Percentiles rank a stretch among this genome's conserved stretches.
phyloP scores from a whole-genome alignment of 92 coral and sea anemone species.

The Porites cylindrica region DNA sequence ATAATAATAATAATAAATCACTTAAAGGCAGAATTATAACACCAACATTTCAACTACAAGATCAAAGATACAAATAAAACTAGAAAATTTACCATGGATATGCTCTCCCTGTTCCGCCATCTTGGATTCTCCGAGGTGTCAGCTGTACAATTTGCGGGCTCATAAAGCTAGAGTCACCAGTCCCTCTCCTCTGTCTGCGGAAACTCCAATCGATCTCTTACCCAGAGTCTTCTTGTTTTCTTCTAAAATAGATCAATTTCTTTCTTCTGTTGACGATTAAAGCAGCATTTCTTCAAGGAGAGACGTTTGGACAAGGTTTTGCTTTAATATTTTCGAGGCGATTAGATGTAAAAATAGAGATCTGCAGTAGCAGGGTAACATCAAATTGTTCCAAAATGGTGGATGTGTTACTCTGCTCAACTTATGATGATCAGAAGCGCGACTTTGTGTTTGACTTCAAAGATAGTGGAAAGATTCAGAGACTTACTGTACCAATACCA shows the following conservation, averaged over 20 bases:
- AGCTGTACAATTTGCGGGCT: conserved; percentile 1
- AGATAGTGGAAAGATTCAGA: conserved; percentile 70
- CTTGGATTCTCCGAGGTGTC: conserved; percentile 53
- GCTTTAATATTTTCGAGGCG: not conserved
- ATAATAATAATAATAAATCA: not conserved
- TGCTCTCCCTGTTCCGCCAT: conserved; percentile 88
- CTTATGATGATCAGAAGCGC: conserved; percentile 71
- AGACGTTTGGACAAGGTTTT: not conserved
- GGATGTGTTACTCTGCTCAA: conserved; percentile 69
- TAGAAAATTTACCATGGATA: conserved; percentile 14
- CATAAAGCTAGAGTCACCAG: conserved; percentile 12
- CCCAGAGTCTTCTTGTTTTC: not conserved
- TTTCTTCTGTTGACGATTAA: too few relatives aligned
- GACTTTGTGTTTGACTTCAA: conserved; percentile 77
- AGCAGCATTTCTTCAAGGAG: not conserved
- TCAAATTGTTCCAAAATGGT: conserved; percentile 53
- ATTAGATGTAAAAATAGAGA: not conserved
- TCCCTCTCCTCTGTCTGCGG: not conserved
- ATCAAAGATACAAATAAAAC: not conserved
- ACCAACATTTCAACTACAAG: not conserved
- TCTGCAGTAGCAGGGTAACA: not conserved
- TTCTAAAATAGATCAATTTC: not conserved
- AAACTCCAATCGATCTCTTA: too few relatives aligned
- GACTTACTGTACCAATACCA: conserved; percentile 77
- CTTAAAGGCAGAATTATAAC: not conserved